Base-by-base conservation (phyloP, 2,113 vertebrate genomes). In the Callionymus lyra region DNA sequence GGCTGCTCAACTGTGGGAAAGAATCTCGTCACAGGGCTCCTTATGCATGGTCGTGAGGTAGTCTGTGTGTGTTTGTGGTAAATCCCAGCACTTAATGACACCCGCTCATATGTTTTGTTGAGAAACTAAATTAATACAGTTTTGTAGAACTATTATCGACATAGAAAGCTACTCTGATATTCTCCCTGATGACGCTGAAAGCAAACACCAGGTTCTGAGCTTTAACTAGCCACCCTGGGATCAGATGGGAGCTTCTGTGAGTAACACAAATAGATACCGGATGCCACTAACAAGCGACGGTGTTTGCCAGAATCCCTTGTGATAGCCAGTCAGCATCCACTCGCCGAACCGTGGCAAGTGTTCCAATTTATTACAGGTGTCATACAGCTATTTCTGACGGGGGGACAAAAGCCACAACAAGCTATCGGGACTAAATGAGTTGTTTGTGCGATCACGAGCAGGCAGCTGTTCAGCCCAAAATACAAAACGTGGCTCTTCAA, bases 221-320 rank as follows among this genome's bases (percentile, higher is more conserved):
- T 50, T 38, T 67, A 72, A 65, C 63, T 65, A 73, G 68, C 34
- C 64, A 60, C 59, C 6, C 14, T 47, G 72, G 66, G 72, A 72
- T 52, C 38, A 63, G 45, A 59, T 8, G n/a, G 36, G 13, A 2
- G 41, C 16, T 33, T 55, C 11, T 50, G 2, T 10, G 6, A 57
- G 35, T 11, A 48, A 27, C 40, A 56, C 16, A 57, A 66, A 63
- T 40, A 34, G 59, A 60, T 9, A 15, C 16, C 16, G 34, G 41
- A 48, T 37, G 55, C 40, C 39, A 52, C 44, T 76, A 68, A 81
- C 74, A 75, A 76, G 66, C 51, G 33, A 31, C 34, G 2, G 51
- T 10, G 35, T 32, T 18, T 34, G 19, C n/a, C 0, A 15, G 1
- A 41, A 51, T 65, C 68, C 64, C 76, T 39, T 38, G 44, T 40